These are phyloP conservation scores for Bruchidius siliquastri DNA, from an alignment of 2,888 invertebrate genomes.

Conservation along the genomic window DNA sequence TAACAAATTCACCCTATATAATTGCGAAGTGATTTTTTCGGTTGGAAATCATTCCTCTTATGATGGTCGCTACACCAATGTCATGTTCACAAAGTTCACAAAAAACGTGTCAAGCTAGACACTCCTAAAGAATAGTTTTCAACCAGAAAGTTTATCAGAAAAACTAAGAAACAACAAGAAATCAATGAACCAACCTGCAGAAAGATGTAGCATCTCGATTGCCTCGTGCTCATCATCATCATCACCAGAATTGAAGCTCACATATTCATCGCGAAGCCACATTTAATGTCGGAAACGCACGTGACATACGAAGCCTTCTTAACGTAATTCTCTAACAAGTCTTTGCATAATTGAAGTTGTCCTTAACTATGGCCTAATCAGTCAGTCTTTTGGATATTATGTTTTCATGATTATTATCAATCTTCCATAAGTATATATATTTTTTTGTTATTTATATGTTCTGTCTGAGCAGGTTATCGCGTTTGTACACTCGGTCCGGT, in stretches of 20 bases:
- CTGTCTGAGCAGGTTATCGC: constrained; percentile 1
- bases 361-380: constrained; percentile 31
- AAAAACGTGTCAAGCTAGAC: too few relatives aligned
- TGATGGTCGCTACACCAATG: too few relatives aligned
- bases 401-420: neutral
- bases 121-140: too few relatives aligned
- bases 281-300: neutral
- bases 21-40: too few relatives aligned
- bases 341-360: neutral
- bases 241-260: neutral
- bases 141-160: too few relatives aligned
- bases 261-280: too few relatives aligned
- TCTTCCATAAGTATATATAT: neutral
- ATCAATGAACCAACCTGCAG: neutral
- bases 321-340: neutral
- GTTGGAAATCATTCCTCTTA: too few relatives aligned
- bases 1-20: too few relatives aligned
- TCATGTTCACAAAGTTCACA: too few relatives aligned
- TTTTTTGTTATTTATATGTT: neutral
- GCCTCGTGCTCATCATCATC: neutral
- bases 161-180: too few relatives aligned
- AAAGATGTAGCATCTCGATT: neutral
- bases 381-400: constrained; percentile 21
- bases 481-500: neutral
- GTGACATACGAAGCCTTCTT: neutral